phyloP scores from a whole-genome alignment of 2,113 vertebrate species.

The Indicator indicator region DNA sequence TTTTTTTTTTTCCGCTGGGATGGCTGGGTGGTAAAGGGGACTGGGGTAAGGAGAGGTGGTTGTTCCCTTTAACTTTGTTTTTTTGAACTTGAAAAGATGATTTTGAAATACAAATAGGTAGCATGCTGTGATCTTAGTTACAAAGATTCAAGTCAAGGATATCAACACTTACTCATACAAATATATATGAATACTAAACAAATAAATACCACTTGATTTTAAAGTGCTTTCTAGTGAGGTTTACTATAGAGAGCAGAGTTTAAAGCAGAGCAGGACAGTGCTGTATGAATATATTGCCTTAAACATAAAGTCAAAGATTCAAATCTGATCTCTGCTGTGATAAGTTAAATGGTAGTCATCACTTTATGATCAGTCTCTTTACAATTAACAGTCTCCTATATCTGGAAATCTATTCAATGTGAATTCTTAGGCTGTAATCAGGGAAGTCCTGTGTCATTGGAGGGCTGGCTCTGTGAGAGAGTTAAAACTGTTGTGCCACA shows the following conservation, averaged over 20 bases:
- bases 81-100: not conserved
- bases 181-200: not conserved
- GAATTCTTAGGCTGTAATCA: not conserved
- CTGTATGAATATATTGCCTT: not conserved
- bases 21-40: too few relatives aligned
- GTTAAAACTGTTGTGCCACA: not conserved
- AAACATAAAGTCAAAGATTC: fast-evolving
- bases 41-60: not conserved
- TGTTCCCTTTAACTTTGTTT: not conserved
- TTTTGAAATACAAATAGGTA: not conserved
- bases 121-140: not conserved
- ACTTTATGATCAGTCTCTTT: not conserved
- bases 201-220: not conserved
- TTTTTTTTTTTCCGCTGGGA: too few relatives aligned
- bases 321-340: not conserved
- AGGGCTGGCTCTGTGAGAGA: not conserved
- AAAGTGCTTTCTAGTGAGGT: not conserved
- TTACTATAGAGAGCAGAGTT: not conserved
- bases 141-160: fast-evolving
- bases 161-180: not conserved
- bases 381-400: not conserved
- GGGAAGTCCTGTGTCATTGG: not conserved
- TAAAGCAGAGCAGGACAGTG: not conserved
- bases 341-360: not conserved
- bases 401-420: not conserved